Evolutionary conservation across 2,888 invertebrate genomes (phyloP).

Genomic region (Cosmorhoe ocellata): DNA sequence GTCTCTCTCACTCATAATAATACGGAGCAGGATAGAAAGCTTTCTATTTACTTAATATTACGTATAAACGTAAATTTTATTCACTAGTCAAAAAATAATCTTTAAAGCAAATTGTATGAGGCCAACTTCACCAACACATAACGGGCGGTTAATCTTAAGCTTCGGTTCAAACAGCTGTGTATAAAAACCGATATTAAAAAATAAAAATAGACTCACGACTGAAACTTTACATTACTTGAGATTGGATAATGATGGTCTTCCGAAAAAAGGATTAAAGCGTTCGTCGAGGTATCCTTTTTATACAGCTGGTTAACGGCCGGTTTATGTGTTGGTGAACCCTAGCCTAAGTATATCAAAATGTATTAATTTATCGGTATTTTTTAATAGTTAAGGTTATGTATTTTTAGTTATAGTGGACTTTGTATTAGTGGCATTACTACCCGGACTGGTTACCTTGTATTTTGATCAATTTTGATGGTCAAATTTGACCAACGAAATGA

Average conservation of each 20-base stretch:
- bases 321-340: no score
- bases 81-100: constrained; percentile 76
- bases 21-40: constrained; percentile 46
- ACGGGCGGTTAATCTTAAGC: background rate
- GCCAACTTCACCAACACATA: constrained; percentile 3
- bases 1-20: constrained; percentile 36
- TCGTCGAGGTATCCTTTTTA: no score
- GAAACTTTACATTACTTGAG: no score
- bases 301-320: no score
- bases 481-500: background rate
- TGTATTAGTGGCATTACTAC: constrained; percentile 40
- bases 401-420: constrained; percentile 44
- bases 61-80: constrained; percentile 64
- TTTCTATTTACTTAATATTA: constrained; percentile 63
- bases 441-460: constrained; percentile 3
- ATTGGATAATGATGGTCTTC: no score
- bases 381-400: constrained; percentile 51
- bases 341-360: constrained; percentile 43
- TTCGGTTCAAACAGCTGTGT: no score
- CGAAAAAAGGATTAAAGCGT: no score
- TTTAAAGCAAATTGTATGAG: constrained; percentile 52
- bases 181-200: no score
- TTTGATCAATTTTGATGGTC: background rate
- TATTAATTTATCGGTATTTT: constrained; percentile 51
- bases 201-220: no score